A percentile compares a stretch with the other conserved stretches of the same genome.
These are phyloP conservation scores for Elephas maximus DNA, from an alignment of 2,113 vertebrate species.

Conservation along the genomic window DNA sequence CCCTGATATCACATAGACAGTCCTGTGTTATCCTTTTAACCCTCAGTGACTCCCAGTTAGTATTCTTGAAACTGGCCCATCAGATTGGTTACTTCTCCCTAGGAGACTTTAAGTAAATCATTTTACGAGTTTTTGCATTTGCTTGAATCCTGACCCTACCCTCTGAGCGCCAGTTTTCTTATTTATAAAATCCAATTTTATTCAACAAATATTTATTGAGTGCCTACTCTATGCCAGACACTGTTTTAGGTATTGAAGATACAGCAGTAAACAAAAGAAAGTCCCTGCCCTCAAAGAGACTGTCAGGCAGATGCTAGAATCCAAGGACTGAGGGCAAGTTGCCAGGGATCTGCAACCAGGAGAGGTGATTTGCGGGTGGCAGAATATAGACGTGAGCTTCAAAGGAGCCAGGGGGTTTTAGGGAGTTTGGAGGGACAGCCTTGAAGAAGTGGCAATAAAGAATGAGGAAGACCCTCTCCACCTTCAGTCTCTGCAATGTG, in stretches of 20 bases:
- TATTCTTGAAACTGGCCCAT: not conserved
- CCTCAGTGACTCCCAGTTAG: conserved; percentile 40
- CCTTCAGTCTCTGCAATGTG: not conserved
- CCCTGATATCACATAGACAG: not conserved
- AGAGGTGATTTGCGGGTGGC: not conserved
- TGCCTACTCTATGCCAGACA: not conserved
- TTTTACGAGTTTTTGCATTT: not conserved
- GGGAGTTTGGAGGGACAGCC: not conserved
- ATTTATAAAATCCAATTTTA: not conserved
- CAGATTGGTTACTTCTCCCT: not conserved
- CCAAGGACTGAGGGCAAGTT: not conserved
- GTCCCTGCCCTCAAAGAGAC: not conserved
- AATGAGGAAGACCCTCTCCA: not conserved
- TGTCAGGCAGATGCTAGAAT: not conserved
- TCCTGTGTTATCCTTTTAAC: conserved; percentile 4
- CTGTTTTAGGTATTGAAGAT: too few species aligned
- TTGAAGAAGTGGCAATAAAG: not conserved
- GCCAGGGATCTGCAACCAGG: not conserved
- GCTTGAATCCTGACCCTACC: not conserved
- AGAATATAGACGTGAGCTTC: not conserved
- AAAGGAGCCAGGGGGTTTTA: not conserved
- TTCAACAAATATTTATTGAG: not conserved
- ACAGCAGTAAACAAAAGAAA: too few species aligned
- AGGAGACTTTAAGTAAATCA: too few species aligned
- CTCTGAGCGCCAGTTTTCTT: not conserved